Base-by-base conservation (phyloP, 1,140 invertebrate species). In the Nymphalis io region DNA sequence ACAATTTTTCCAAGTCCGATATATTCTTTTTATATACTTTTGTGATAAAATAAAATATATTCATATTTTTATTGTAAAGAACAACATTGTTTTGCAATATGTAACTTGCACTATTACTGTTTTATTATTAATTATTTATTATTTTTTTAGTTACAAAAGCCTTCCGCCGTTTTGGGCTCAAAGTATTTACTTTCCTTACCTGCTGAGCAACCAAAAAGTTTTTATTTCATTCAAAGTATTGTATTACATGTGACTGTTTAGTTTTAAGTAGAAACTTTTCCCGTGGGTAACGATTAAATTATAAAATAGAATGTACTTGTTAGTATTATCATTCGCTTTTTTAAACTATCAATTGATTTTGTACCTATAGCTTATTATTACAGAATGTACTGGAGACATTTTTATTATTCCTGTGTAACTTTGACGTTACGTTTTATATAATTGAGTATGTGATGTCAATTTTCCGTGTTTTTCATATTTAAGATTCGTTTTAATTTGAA, bases 1-100 rank as follows among this genome's bases (percentile, higher is more conserved):
- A 87, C 85, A 87, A 79, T 75, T 75, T 76, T 76, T 72, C 75
- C 38, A 60, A 60, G 48, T 60, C 58, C 76, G 76, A 73, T 79
- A 82, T 69, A 78, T 81, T 82, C 59, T 82, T 83, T 82, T 89
- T 80, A 82, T 70, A 79, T 82, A 81, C 60, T 81, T 83, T 82
- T 89, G 84, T 85, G 84, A 89, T 88, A 89, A 78, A 75, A 75
- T 73, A 39, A n/a, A 40, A 72, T 79, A 60, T 71, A 78, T 77
- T 76, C 73, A 77, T 74, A 76, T 80, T 73, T 78, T 76, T 81
- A 78, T 80, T 78, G 77, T 80, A 77, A 82, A 78, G 76, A 77
- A 77, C 78, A 79, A 82, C 77, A 68, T 70, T 82, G 61, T 73
- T 75, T 78, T 75, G 57, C 68, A 64, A 76, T 68, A 58, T 74